Evolutionary conservation across 2,888 invertebrate genomes (phyloP).

Genomic region (Cybosia mesomella): DNA sequence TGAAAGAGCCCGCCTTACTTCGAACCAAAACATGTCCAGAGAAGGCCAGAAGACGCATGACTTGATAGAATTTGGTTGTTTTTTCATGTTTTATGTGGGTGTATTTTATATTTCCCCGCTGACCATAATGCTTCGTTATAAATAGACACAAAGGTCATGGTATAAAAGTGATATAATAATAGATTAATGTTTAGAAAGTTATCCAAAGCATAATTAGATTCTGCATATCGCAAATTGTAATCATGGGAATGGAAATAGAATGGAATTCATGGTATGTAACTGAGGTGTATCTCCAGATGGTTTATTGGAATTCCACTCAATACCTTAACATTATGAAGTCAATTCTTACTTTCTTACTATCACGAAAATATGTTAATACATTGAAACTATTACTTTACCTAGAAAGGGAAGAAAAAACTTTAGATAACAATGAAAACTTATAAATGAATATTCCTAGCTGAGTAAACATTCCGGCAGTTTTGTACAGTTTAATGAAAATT

Average conservation of each 20-base stretch:
- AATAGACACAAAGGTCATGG: too few species aligned
- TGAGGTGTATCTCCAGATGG: neutral
- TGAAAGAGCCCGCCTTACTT: neutral
- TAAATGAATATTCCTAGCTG: neutral
- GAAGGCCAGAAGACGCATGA: neutral
- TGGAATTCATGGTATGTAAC: neutral
- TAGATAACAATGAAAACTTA: neutral
- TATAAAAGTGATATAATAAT: too few species aligned
- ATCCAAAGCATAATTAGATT: too few species aligned
- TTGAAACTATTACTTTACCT: neutral
- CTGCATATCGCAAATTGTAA: neutral
- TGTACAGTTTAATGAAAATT: conserved; percentile 50
- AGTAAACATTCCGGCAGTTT: conserved; percentile 11
- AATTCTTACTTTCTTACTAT: neutral
- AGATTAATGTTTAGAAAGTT: too few species aligned
- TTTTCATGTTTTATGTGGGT: too few species aligned
- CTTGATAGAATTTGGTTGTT: too few species aligned
- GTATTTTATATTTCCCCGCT: too few species aligned
- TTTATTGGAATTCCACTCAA: neutral
- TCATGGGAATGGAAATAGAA: neutral
- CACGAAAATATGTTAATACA: neutral
- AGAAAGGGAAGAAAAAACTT: neutral
- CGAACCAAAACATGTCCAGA: neutral
- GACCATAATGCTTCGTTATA: too few species aligned
- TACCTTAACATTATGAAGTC: neutral